A percentile compares a stretch with the other conserved stretches of the same genome.
phyloP scores from a whole-genome alignment of 2,113 vertebrate species.

The Cromileptes altivelis region DNA sequence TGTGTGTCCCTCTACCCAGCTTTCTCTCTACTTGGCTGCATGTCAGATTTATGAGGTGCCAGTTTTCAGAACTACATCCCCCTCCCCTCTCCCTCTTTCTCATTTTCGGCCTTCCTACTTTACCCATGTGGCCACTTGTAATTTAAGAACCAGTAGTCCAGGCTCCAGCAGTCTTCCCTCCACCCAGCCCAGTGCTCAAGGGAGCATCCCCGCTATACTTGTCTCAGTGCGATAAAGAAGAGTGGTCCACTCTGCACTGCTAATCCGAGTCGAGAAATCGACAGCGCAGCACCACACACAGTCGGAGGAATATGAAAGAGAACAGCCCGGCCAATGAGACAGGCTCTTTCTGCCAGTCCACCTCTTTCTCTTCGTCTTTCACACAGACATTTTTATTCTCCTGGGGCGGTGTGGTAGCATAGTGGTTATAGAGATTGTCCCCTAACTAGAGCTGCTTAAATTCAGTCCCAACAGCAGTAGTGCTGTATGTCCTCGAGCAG shows the following conservation, averaged over 20 bases:
- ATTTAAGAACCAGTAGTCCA: slow-evolving; percentile 71
- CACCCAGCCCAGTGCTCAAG: slow-evolving; percentile 44
- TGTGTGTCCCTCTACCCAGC: not conserved
- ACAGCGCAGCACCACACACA: slow-evolving; percentile 25
- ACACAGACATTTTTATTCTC: not conserved
- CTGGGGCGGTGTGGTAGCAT: not conserved
- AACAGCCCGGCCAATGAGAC: slow-evolving; percentile 28
- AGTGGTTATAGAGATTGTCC: not conserved
- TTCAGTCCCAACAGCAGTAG: not conserved
- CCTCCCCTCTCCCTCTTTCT: slow-evolving; percentile 42
- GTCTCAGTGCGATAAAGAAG: slow-evolving; percentile 66
- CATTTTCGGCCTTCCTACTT: slow-evolving; percentile 57
- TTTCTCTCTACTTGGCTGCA: slow-evolving; percentile 75
- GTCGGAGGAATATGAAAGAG: slow-evolving; percentile 34
- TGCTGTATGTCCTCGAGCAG: not conserved
- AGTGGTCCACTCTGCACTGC: slow-evolving; percentile 47
- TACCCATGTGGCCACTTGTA: slow-evolving; percentile 72
- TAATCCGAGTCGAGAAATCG: slow-evolving; percentile 58
- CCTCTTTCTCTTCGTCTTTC: slow-evolving; percentile 6
- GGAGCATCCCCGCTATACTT: slow-evolving; percentile 58
- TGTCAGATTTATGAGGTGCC: slow-evolving; percentile 84
- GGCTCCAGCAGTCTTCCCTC: slow-evolving; percentile 40
- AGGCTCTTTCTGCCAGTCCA: not conserved
- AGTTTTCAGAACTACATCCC: slow-evolving; percentile 63
- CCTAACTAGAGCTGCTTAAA: not conserved